A percentile compares a stretch with the other conserved stretches of the same genome.
Evolutionary conservation across 1,140 invertebrate species (phyloP).

Genomic region (Magallana ariakensis): DNA sequence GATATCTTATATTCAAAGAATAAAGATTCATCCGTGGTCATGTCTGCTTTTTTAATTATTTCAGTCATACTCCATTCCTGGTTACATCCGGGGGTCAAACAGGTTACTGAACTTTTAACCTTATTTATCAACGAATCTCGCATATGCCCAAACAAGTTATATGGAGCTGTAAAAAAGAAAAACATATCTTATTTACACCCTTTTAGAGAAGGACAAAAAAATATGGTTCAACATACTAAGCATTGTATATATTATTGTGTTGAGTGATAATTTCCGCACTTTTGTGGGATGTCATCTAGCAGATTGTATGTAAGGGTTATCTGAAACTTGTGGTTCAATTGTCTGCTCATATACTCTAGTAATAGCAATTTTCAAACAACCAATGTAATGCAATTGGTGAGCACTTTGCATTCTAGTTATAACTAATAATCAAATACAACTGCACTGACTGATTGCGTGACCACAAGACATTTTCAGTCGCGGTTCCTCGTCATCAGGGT

Average conservation of each 20-base stretch:
- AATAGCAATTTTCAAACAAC: too few species aligned
- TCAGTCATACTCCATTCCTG: background rate
- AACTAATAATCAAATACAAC: too few species aligned
- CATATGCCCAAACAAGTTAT: constrained; percentile 21
- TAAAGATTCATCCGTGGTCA: background rate
- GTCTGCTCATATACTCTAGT: too few species aligned
- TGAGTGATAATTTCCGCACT: too few species aligned
- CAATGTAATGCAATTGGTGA: too few species aligned
- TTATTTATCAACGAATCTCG: background rate
- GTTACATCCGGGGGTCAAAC: background rate
- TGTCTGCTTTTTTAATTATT: background rate
- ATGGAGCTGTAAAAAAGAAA: background rate
- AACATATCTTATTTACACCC: background rate
- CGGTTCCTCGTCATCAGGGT: background rate
- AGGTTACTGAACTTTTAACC: background rate
- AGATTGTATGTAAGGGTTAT: too few species aligned
- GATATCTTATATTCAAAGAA: constrained; percentile 32
- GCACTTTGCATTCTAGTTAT: too few species aligned
- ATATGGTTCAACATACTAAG: too few species aligned
- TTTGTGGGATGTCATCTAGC: too few species aligned
- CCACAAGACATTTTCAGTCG: constrained; percentile 12
- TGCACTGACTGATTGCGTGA: background rate
- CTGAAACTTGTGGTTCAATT: too few species aligned
- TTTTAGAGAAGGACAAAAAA: too few species aligned
- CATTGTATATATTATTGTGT: too few species aligned